Percentiles rank a stretch among this genome's conserved stretches.
Conservation (phyloP, 2,113 vertebrate genomes). For the Bambusicola thoracicus region DNA sequence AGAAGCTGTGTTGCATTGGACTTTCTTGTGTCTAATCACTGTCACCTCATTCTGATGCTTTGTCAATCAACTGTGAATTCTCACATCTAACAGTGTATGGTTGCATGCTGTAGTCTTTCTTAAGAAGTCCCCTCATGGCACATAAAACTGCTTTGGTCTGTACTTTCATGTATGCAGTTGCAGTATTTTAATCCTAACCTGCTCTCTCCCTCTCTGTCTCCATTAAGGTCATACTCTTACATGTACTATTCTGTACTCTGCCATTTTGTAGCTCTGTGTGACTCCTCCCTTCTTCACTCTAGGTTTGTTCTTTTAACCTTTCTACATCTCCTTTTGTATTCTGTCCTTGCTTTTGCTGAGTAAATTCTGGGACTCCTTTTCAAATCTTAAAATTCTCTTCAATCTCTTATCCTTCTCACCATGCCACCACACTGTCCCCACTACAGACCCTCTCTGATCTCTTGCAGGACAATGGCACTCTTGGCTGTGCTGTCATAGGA, state of each 20-base stretch:
- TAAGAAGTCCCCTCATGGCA: neutral
- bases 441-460: slow-evolving; percentile 5
- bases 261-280: neutral
- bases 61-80: neutral
- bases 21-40: neutral
- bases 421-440: neutral
- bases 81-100: neutral
- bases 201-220: neutral
- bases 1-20: neutral
- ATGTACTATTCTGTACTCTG: neutral
- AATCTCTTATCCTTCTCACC: neutral
- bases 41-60: neutral
- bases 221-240: neutral
- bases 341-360: neutral
- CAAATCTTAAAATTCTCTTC: neutral
- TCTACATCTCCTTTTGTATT: neutral
- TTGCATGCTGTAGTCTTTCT: neutral
- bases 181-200: neutral
- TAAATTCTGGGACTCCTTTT: neutral
- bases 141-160: neutral
- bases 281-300: neutral
- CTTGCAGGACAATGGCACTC: slow-evolving; percentile 61
- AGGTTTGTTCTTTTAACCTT: neutral
- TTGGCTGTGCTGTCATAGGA: slow-evolving; percentile 91
- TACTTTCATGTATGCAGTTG: neutral